Conservation (phyloP, 1,140 invertebrate genomes). For the Drosophila guanche region DNA sequence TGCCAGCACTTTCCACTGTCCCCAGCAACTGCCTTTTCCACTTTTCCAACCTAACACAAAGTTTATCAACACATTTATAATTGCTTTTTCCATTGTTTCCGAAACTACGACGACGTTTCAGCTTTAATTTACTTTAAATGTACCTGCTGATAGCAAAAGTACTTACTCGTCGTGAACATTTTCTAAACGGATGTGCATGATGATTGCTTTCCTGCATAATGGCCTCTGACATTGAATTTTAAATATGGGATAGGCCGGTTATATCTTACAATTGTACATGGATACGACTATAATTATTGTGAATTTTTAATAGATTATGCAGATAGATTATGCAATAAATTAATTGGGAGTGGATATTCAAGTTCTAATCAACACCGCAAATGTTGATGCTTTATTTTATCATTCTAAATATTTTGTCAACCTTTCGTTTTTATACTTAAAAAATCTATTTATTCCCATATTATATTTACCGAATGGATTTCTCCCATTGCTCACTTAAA, state of each 20-base stretch:
- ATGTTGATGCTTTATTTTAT: constrained; percentile 2
- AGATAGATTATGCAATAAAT: too few species aligned
- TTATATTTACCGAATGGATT: constrained; percentile 8
- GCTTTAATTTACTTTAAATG: constrained; percentile 48
- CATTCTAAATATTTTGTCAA: not conserved
- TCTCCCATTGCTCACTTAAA: not conserved
- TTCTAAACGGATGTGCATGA: constrained; percentile 20
- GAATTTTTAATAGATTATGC: not conserved
- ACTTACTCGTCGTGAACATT: constrained; percentile 11
- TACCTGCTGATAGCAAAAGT: constrained; percentile 35
- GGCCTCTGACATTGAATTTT: constrained; percentile 41
- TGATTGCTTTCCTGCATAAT: constrained; percentile 20
- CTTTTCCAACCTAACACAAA: constrained; percentile 26
- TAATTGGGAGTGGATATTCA: too few species aligned
- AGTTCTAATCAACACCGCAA: constrained; percentile 1
- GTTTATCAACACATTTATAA: constrained; percentile 61
- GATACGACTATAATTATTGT: not conserved
- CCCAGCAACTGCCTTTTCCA: not conserved
- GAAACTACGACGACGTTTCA: constrained; percentile 22
- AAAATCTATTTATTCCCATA: not conserved
- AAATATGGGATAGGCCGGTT: constrained; percentile 7
- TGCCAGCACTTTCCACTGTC: constrained; percentile 9
- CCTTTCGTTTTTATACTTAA: not conserved
- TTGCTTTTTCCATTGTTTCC: constrained; percentile 71
- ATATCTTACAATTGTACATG: constrained; percentile 5